Evolutionary conservation across 2,113 vertebrate species (phyloP).

Genomic region (Suncus etruscus): DNA sequence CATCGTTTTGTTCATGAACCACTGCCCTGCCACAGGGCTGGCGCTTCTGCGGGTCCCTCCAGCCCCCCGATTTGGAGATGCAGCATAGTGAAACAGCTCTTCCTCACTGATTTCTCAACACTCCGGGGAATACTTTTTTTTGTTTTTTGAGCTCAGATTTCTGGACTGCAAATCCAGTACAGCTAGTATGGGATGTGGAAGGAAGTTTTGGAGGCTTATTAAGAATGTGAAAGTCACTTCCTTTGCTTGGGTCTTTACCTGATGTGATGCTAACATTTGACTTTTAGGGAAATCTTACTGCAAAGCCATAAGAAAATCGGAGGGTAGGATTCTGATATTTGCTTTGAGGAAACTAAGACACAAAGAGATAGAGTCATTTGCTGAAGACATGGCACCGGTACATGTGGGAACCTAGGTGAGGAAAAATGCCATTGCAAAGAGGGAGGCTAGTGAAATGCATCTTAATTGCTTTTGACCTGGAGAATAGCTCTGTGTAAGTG

Average conservation of each 20-base stretch:
- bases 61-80: not conserved
- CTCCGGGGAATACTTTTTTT: not conserved
- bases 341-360: not conserved
- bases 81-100: not conserved
- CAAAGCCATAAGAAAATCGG: no score
- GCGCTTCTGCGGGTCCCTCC: constrained; percentile 58
- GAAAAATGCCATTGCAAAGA: not conserved
- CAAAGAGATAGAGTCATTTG: not conserved
- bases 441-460: not conserved
- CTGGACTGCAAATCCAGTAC: not conserved
- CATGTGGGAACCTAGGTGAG: rapidly evolving
- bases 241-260: rapidly evolving
- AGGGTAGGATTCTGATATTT: no score
- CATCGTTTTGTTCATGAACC: constrained; percentile 68
- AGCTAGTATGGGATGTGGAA: not conserved
- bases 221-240: rapidly evolving
- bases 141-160: constrained; percentile 8
- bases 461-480: rapidly evolving
- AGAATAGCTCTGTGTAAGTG: not conserved
- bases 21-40: constrained; percentile 56
- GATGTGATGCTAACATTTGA: rapidly evolving
- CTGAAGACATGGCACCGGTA: not conserved
- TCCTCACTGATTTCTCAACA: not conserved
- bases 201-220: not conserved
- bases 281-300: no score